Conservation (phyloP, 2,797 vertebrate species). For the Pitangus sulphuratus region DNA sequence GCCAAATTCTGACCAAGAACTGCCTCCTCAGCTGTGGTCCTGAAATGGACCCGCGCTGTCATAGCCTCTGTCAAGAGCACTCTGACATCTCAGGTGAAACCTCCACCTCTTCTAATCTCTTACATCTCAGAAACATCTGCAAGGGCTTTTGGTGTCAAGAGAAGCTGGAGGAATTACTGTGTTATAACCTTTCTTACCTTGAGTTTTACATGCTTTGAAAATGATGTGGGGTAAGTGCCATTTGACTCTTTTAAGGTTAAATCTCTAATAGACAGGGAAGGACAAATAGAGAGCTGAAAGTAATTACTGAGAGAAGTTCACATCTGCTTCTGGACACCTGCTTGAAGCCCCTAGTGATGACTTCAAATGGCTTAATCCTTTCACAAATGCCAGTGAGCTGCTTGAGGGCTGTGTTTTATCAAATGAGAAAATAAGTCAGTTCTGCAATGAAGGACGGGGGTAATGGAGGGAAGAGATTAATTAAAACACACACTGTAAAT, state of each 20-base stretch:
- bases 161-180: neutral
- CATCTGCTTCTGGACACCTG: slow-evolving; percentile 45
- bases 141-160: slow-evolving; percentile 4
- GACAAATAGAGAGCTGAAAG: slow-evolving; percentile 49
- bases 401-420: neutral
- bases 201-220: slow-evolving; percentile 30
- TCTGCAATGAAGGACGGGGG: neutral
- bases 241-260: slow-evolving; percentile 64
- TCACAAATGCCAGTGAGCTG: neutral
- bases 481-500: slow-evolving; percentile 31
- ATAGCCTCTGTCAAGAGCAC: neutral
- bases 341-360: slow-evolving; percentile 12
- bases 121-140: slow-evolving; percentile 10
- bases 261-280: slow-evolving; percentile 65
- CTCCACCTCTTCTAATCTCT: neutral
- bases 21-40: neutral
- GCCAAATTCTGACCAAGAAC: neutral
- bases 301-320: slow-evolving; percentile 55
- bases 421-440: slow-evolving; percentile 7
- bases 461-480: neutral
- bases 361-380: slow-evolving; percentile 15
- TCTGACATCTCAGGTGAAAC: neutral
- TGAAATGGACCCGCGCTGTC: neutral
- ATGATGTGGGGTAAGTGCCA: slow-evolving; percentile 2
- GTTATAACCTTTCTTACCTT: slow-evolving; percentile 50